Base-by-base conservation (phyloP, 2,888 invertebrate species). In the Eilema sororculum region DNA sequence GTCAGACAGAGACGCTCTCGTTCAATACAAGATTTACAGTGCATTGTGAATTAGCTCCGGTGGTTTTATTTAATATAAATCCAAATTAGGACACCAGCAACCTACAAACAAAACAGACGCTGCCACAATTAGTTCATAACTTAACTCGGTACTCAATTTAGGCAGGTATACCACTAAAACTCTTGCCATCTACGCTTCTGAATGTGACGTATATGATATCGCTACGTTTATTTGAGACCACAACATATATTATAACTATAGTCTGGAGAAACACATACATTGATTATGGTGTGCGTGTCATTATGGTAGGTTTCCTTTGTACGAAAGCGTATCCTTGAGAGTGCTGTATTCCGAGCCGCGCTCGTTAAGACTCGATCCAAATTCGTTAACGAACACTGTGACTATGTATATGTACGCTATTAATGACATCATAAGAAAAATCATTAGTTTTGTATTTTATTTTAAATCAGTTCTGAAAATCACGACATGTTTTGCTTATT, bases 401-500 rank as follows among this genome's bases (percentile, higher is more conserved):
- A 91, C 89, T 74, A 92, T 67, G 69, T 86, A 90, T 63, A 88
- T 76, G 74, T 86, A 92, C 72, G 89, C 22, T 67, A 85, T 60
- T 76, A 93, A 67, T 65, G 86, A 87, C 65, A 91, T 22, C 59
- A 90, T 68, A 73, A 92, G 78, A 79, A 89, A 82, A 85, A 92
- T 67, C 92, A 93, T 93, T 83, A 86, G 87, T 77, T 79, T 76
- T 63, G 9, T 59, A 81, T 84, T 92, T 67, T 66, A 71, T 66
- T 71, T 63, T 58, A 63, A 52, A 46, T n/a, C 8, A 56, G 56
- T 71, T 28, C 66, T 25, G 68, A 78, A 73, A 81, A 82, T 80
- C 82, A 83, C 71, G 82, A 78, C 86, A 88, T 89, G 73, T 83
- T 87, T 84, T 70, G 68, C 69, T 70, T 79, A 59, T 66, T 77